Evolutionary conservation across 1,140 invertebrate genomes (phyloP), one percentile per base, ranked within the genome.

Genomic region (Wasmannia auropunctata): DNA sequence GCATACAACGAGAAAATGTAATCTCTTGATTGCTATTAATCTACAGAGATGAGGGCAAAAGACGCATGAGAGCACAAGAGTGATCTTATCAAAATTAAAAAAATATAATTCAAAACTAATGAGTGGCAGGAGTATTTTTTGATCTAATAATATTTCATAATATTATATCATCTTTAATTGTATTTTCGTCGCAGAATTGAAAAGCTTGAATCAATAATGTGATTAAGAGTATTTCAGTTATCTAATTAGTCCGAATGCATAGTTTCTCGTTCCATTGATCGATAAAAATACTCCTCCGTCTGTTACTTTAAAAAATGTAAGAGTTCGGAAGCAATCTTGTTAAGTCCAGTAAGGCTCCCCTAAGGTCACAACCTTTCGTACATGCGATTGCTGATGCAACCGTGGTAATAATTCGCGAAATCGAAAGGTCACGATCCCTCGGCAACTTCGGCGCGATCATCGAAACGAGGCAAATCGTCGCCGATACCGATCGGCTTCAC

Each of bases 341-440:
- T 85, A 63, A 63, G 7, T 85, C 22, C 67, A 11, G 40, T n/a
- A 43, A 74, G 51, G 3, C 25, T 84, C 31, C 5, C 28, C 3
- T 40, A 28, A 46, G 65, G 40, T 86, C 85, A 34, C 40, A 49
- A 22, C 43, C 28, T 72, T 56, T 90, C 75, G 83, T 74, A 74
- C n/a, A n/a, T 85, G 34, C 62, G 60, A 51, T 54, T 70, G 83
- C 22, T 37, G 60, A 28, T 84, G 60, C 54, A 67, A 49, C 76
- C 77, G 28, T 79, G 83, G 72, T 85, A 88, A 88, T 80, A 88
- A 86, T 75, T 88, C 74, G 89, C 72, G 77, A 90, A 86, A 91
- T 90, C 81, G 72, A 58, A 40, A 63, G 86, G 72, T 88, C 86
- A 54, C 49, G 86, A 67, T 65, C 85, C 54, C 10, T n/a, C 4